These are phyloP conservation scores for Microtus oregoni DNA, from an alignment of 2,113 vertebrate species.

Conservation along the genomic window DNA sequence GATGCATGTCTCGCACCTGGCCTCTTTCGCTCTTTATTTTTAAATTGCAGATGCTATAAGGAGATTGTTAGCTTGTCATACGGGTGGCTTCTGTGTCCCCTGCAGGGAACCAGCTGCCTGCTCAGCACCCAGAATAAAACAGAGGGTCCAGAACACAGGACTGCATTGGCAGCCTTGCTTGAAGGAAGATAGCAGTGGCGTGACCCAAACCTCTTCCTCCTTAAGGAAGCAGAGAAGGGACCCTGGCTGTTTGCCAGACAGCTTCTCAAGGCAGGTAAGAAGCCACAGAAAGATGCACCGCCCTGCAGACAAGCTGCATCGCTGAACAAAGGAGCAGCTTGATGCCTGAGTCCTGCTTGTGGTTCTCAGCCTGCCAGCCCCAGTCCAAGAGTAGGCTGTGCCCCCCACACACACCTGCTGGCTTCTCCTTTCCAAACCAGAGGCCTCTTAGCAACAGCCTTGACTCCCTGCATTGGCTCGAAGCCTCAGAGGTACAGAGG, in stretches of 20 bases:
- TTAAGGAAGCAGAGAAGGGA: not conserved
- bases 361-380: not conserved
- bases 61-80: not conserved
- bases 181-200: rapidly evolving
- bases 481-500: not conserved
- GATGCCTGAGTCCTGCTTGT: not conserved
- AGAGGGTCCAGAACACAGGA: not conserved
- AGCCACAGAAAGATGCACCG: not conserved
- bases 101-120: not conserved
- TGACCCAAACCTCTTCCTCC: not conserved
- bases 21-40: not conserved
- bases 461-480: not conserved
- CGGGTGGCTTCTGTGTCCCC: not conserved
- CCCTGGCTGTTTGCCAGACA: not conserved
- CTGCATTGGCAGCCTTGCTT: not conserved
- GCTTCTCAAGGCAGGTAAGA: not conserved
- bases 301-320: not conserved
- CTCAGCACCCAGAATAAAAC: not conserved
- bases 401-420: not conserved
- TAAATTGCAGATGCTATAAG: not conserved
- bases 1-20: not conserved
- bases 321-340: not conserved
- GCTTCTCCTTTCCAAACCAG: not conserved
- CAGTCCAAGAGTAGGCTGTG: not conserved
- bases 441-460: not conserved